Conservation (phyloP, 1,140 invertebrate species). For the Anadara kagoshimensis region DNA sequence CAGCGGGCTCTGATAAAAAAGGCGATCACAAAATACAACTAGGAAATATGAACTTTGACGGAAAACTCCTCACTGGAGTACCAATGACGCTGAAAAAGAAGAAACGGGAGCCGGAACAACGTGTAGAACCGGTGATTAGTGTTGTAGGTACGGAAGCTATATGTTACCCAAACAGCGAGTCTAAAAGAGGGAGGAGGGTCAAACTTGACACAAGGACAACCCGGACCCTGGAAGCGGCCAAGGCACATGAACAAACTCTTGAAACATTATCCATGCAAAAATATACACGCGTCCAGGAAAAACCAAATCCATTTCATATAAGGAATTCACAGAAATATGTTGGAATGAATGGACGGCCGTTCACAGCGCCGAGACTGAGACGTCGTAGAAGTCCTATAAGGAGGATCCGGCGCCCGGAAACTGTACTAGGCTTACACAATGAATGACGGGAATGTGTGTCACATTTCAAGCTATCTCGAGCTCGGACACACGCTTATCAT, state of each 20-base stretch:
- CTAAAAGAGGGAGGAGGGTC: slow-evolving; percentile 33
- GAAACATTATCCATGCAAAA: too few species aligned
- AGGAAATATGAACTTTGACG: slow-evolving; percentile 20
- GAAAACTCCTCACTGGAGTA: slow-evolving; percentile 30
- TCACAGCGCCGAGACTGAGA: too few species aligned
- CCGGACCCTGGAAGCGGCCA: slow-evolving; percentile 27
- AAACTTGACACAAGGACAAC: slow-evolving; percentile 19
- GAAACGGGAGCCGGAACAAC: slow-evolving; percentile 1
- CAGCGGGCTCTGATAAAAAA: background rate
- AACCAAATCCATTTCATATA: too few species aligned
- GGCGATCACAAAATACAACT: slow-evolving; percentile 9
- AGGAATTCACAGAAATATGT: too few species aligned
- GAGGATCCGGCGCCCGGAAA: too few species aligned
- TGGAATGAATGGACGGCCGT: too few species aligned
- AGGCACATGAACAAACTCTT: background rate
- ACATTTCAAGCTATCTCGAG: too few species aligned
- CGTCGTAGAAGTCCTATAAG: too few species aligned
- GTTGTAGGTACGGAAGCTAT: slow-evolving; percentile 34
- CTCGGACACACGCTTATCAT: too few species aligned
- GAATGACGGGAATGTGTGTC: too few species aligned
- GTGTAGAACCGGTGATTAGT: slow-evolving; percentile 21
- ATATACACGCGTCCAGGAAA: too few species aligned
- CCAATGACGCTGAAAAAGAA: slow-evolving; percentile 23
- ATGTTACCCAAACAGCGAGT: slow-evolving; percentile 38
- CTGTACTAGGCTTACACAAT: too few species aligned